Base-by-base conservation (phyloP, 2,797 vertebrate genomes). In the Silurus aristotelis region DNA sequence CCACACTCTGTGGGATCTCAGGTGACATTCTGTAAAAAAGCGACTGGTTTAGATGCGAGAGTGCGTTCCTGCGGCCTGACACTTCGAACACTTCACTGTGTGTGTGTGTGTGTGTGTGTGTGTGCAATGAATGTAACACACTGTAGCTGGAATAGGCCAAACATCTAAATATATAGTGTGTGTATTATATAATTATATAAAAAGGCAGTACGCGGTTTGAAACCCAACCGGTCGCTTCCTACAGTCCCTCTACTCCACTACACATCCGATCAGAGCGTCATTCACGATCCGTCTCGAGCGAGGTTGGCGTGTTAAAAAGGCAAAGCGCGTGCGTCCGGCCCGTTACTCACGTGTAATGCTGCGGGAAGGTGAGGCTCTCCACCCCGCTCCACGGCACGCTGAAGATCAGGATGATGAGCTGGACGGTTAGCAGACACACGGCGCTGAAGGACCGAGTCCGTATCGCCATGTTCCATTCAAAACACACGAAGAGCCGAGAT, bases 391-490 rank as follows among this genome's bases (percentile, higher is more conserved):
- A 94, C 89, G 95, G 94, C 84, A 95, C 95, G 91, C 95, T 91
- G 90, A 96, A 93, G 72, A 96, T 92, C 92, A 97, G 93, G 92
- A 95, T 90, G 66, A 96, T 92, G 93, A 96, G 92, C 93, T 93
- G 94, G 88, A 95, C 87, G 85, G 94, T 95, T 90, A 96, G 91
- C 90, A 96, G 91, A 95, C 95, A 95, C 94, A 94, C 94, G 91
- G 94, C 92, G 95, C 96, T 95, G 96, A 95, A 93, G 94, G 95
- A 96, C 93, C 93, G 94, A 94, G 93, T 94, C 92, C 95, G 94
- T 94, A 96, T 95, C 97, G 97, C 97, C 97, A 98, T 98, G 94
- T 97, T 96, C 94, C 94, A 95, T 95, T 92, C 92, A 95, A 91
- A 87, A 71, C 38, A 68, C 66, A 46, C 68, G 67, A 43, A 7